Percentiles rank a stretch among this genome's conserved stretches.
Conservation (phyloP, 2,113 vertebrate genomes). For the Syrmaticus mikado region DNA sequence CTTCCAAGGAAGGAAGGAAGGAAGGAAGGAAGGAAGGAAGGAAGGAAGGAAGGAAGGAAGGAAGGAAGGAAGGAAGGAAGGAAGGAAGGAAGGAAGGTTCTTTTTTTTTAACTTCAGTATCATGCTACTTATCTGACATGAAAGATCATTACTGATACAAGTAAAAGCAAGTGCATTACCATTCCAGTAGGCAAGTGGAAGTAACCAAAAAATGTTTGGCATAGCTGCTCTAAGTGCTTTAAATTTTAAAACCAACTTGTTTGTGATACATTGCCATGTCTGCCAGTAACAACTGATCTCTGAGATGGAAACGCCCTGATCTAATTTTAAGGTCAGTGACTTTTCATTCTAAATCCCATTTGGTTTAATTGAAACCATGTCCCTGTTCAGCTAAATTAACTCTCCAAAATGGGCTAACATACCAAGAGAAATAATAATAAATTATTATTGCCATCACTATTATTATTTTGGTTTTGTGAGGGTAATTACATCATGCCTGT, state of each 20-base stretch:
- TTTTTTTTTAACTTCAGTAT: rapidly evolving
- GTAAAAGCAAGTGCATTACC: neutral
- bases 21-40: too few relatives aligned
- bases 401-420: neutral
- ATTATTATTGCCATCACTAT: neutral
- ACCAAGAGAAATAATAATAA: conserved; percentile 1
- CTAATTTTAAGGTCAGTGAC: neutral
- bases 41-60: too few relatives aligned
- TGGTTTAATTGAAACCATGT: conserved; percentile 1
- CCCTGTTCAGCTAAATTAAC: neutral
- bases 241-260: neutral
- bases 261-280: neutral
- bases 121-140: neutral
- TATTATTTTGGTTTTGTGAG: neutral
- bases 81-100: too few relatives aligned
- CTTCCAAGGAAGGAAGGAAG: too few relatives aligned
- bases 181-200: neutral
- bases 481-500: neutral
- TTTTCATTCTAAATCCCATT: neutral
- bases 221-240: neutral
- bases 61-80: too few relatives aligned
- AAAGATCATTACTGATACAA: neutral
- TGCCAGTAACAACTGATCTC: neutral
- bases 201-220: neutral
- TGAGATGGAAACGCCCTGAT: neutral